Evolutionary conservation across 2,888 invertebrate genomes (phyloP), one percentile per base, ranked within the genome.

Genomic region (Harpagoxenus sublaevis): DNA sequence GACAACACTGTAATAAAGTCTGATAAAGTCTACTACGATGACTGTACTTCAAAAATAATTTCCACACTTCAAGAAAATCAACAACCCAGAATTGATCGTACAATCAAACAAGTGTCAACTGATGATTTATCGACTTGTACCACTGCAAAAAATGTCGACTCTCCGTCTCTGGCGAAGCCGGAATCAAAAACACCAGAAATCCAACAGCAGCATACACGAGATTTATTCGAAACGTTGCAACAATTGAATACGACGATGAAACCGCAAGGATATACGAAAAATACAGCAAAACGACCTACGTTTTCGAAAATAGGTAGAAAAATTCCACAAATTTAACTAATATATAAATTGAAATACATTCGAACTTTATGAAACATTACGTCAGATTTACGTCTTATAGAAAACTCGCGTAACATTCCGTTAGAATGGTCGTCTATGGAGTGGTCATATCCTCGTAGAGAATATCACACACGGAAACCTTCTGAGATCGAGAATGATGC

Each of bases 11-110:
- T 60, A 12, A 31, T 84, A 0, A 82, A 62, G 2, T n/a, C 79
- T 0, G 81, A 55, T 1, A 66, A 68, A 9, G 18, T 75, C 60
- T 45, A 60, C 0, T 15, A 9, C 1, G 12, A 10, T 9, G 12
- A 53, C 18, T 9, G 53, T 42, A 6, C 35, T 77, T 68, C 77
- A 31, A 55, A 70, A 53, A 12, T 18, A 39, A 15, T 63, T 23
- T 77, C 28, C 35, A n/a, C n/a, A 2, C n/a, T 65, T 66, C 77
- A n/a, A 53, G 53, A 39, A 45, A 55, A 18, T 51, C 18, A 35
- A 35, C 15, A 5, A 31, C 2, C 45, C 12, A 45, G 18, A 74
- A 45, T 60, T 62, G 28, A 60, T 45, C 31, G 5, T 45, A 45
- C 28, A 42, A 74, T 60, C 35, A 35, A n/a, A 9, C 75, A 75